A percentile compares a stretch with the other conserved stretches of the same genome.
These are phyloP conservation scores for Gopherus evgoodei DNA, from an alignment of 2,113 vertebrate species.

Conservation along the genomic window DNA sequence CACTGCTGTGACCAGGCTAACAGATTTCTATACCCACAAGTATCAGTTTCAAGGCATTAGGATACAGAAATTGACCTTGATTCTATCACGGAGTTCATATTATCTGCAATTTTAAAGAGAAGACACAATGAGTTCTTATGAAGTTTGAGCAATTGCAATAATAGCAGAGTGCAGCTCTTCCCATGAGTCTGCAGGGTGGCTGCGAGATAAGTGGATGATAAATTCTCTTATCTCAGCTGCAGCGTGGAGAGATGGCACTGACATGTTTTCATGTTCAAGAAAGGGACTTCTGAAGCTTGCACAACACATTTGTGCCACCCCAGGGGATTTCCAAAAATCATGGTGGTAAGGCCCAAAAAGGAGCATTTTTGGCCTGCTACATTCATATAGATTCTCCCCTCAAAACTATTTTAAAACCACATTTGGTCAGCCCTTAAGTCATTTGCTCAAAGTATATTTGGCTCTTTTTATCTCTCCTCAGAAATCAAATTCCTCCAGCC, in stretches of 20 bases:
- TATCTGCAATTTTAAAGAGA: neutral
- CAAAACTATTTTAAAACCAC: neutral
- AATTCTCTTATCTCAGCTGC: conserved; percentile 18
- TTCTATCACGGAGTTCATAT: conserved; percentile 13
- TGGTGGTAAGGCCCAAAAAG: neutral
- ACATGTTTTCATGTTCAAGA: neutral
- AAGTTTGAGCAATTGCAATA: neutral
- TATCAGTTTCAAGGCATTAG: conserved; percentile 46
- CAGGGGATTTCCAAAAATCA: neutral
- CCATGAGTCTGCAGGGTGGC: neutral
- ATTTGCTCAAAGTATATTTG: neutral
- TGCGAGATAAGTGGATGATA: neutral
- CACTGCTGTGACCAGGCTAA: conserved; percentile 44
- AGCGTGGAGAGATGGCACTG: neutral
- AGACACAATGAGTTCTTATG: neutral
- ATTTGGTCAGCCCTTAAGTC: neutral
- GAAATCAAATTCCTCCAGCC: neutral
- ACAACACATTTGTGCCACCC: neutral
- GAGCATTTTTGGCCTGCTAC: neutral
- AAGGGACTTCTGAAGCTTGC: conserved; percentile 10
- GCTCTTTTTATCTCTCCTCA: neutral
- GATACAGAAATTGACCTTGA: conserved; percentile 33
- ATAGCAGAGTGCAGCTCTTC: conserved; percentile 7
- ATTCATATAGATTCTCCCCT: neutral
- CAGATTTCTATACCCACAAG: conserved; percentile 23